Evolutionary conservation across 2,797 vertebrate genomes (phyloP), one percentile per base, ranked within the genome.

Genomic region (Syngnathus rostellatus): DNA sequence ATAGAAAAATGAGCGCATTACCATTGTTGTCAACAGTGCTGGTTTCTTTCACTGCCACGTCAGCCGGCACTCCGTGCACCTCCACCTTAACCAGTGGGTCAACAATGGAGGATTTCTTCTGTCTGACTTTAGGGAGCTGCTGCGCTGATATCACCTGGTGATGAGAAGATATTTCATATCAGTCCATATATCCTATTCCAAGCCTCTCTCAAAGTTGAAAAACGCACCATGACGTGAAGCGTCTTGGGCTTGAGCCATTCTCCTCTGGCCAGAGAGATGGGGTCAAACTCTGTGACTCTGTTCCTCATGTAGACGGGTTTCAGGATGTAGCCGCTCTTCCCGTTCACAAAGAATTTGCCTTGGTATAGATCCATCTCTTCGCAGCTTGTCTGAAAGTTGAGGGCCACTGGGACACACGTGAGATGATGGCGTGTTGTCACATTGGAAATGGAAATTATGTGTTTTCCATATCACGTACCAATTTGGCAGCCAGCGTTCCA

Each of bases 341-440:
- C 93, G 0, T 99, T 99, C 54, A 92, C 90, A 77, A 88, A 83
- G 86, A 98, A 99, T 39, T 84, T 90, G 6, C 96, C 96, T 79
- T 95, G 95, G 83, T 98, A 93, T 59, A 98, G 54, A 48, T 97
- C 93, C 95, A 98, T 95, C 70, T 95, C 93, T 21, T 77, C 8
- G 68, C 92, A 89, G 31, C 80, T 81, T 0, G 94, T 95, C 90
- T 99, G 97, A 89, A 98, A 97, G 87, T 99, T 99, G n/a, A 99
- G 83, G 69, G 97, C 94, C 88, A 98, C 97, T 99, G 69, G 21
- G 71, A 68, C 62, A 11, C 17, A n/a, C 14, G 62, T 6, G 8
- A 37, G 2, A 68, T 31, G 4, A 21, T 65, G 37, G 23, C 7
- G 31, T 17, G 2, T 41, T 40, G 3, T 62, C 59, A 12, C 6